phyloP scores from a whole-genome alignment of 1,140 invertebrate species.

The Condylostylus longicornis region DNA sequence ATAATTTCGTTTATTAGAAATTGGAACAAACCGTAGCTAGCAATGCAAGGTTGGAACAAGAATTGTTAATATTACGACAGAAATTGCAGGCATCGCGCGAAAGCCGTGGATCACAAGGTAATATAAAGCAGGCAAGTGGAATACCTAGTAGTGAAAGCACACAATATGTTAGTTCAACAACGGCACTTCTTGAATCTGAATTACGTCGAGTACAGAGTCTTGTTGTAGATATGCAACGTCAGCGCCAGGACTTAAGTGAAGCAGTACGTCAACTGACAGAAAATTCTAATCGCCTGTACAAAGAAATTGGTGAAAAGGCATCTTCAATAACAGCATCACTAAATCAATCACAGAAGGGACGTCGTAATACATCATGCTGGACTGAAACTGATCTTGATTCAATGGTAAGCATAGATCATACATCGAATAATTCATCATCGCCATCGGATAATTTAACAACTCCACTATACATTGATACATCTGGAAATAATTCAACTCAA shows the following conservation, averaged over 20 bases:
- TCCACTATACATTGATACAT: slow-evolving; percentile 40
- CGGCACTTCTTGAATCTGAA: slow-evolving; percentile 60
- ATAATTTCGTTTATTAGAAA: slow-evolving; percentile 55
- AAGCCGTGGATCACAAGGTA: slow-evolving; percentile 15
- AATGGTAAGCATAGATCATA: slow-evolving; percentile 32
- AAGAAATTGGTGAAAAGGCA: slow-evolving; percentile 29
- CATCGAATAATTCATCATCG: slow-evolving; percentile 19
- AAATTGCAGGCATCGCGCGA: slow-evolving; percentile 56
- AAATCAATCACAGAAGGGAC: slow-evolving; percentile 32
- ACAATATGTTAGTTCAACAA: slow-evolving; percentile 35
- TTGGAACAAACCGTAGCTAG: slow-evolving; percentile 80
- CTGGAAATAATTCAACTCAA: slow-evolving; percentile 8
- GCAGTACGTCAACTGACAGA: slow-evolving; percentile 69
- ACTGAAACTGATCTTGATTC: slow-evolving; percentile 82
- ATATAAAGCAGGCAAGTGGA: slow-evolving; percentile 13
- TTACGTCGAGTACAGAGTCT: slow-evolving; percentile 66
- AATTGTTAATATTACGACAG: slow-evolving; percentile 66
- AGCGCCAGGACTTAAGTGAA: slow-evolving; percentile 64
- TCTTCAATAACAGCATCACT: slow-evolving; percentile 16
- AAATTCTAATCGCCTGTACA: slow-evolving; percentile 39
- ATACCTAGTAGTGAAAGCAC: slow-evolving; percentile 4
- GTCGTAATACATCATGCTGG: slow-evolving; percentile 44
- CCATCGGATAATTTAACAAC: slow-evolving; percentile 24
- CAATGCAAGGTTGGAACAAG: slow-evolving; percentile 74
- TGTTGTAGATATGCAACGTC: slow-evolving; percentile 66